Evolutionary conservation across 2,797 vertebrate genomes (phyloP).

Genomic region (Neoniphon sammara): DNA sequence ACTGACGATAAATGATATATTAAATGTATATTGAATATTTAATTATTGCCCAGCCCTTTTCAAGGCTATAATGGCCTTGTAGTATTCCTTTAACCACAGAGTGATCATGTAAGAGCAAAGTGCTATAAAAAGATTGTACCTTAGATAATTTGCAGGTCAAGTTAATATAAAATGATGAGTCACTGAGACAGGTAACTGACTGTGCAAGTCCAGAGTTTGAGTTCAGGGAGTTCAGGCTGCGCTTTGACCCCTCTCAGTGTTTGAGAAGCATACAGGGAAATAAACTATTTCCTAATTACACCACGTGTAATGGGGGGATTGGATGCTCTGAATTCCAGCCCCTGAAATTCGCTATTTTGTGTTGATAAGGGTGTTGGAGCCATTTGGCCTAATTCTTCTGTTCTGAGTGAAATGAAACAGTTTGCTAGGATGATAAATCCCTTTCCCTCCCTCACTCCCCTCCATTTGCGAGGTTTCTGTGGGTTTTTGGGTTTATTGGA

Average conservation of each 20-base stretch:
- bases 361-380: conserved; percentile 54
- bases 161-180: neutral
- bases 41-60: too few relatives aligned
- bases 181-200: neutral
- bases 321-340: conserved; percentile 56
- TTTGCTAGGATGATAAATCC: conserved; percentile 67
- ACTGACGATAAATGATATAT: too few relatives aligned
- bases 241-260: neutral
- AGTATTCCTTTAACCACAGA: too few relatives aligned
- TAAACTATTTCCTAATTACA: conserved; percentile 40
- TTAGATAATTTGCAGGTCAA: neutral
- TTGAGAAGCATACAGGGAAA: neutral
- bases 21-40: too few relatives aligned
- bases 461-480: conserved; percentile 45
- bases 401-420: conserved; percentile 65
- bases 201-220: neutral
- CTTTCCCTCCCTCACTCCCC: neutral
- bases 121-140: too few relatives aligned
- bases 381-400: conserved; percentile 72
- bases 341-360: conserved; percentile 1
- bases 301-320: conserved; percentile 39
- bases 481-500: conserved; percentile 62
- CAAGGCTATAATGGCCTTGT: too few relatives aligned
- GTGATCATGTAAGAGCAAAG: too few relatives aligned
- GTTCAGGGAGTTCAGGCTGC: neutral